Evolutionary conservation across 2,888 invertebrate species (phyloP).

Genomic region (Drosophila cracens): DNA sequence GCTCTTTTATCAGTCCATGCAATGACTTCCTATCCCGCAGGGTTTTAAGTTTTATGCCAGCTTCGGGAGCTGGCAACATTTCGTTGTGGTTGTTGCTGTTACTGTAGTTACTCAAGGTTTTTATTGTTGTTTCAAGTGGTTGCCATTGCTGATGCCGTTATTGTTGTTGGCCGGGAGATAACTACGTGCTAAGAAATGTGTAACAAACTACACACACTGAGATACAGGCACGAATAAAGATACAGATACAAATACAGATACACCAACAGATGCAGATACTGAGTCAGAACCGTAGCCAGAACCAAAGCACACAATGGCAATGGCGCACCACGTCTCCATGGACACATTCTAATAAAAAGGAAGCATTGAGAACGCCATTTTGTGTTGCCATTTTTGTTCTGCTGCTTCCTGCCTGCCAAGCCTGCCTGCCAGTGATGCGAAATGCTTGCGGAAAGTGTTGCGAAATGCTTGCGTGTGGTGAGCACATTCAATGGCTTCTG

Average conservation of each 20-base stretch:
- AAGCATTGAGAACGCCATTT: slow-evolving; percentile 71
- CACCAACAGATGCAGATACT: slow-evolving; percentile 29
- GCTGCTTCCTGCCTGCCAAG: slow-evolving; percentile 35
- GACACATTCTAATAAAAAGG: slow-evolving; percentile 79
- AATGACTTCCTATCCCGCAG: slow-evolving; percentile 48
- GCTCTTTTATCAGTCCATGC: slow-evolving; percentile 34
- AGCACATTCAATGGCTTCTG: slow-evolving; percentile 14
- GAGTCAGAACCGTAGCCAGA: slow-evolving; percentile 9
- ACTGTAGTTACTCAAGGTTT: slow-evolving; percentile 66
- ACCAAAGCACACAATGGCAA: slow-evolving; percentile 67
- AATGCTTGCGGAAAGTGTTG: slow-evolving; percentile 31
- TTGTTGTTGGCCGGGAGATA: slow-evolving; percentile 58
- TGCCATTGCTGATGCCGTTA: slow-evolving; percentile 30
- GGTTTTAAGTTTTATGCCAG: slow-evolving; percentile 56
- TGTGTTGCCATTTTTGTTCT: slow-evolving; percentile 60
- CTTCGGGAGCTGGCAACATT: slow-evolving; percentile 31
- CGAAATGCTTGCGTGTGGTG: slow-evolving; percentile 4
- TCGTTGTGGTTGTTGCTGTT: slow-evolving; percentile 7
- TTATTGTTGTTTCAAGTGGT: slow-evolving; percentile 78
- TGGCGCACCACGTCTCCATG: slow-evolving; percentile 71
- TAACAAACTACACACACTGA: slow-evolving; percentile 63
- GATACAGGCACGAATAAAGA: slow-evolving; percentile 41
- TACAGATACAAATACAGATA: slow-evolving; percentile 26
- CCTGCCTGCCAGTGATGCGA: slow-evolving; percentile 57
- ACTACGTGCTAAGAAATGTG: slow-evolving; percentile 82